Percentiles rank a stretch among this genome's conserved stretches.
Evolutionary conservation across 2,888 invertebrate genomes (phyloP).

Genomic region (Cosmopolites sordidus): DNA sequence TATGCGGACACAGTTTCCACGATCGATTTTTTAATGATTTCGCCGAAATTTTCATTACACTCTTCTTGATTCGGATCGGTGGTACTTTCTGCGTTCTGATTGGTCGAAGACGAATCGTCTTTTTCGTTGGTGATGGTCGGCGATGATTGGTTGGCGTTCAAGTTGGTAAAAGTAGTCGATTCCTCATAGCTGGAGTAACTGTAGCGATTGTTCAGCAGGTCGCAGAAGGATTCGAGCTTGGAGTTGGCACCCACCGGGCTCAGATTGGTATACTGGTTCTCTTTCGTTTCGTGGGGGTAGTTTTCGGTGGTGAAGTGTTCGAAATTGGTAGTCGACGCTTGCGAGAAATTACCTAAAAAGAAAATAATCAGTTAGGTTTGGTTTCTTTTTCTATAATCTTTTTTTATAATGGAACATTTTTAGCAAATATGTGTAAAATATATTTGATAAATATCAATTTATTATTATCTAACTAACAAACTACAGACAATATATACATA

Average conservation of each 20-base stretch:
- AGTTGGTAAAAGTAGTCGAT: conserved; percentile 18
- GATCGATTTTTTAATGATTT: conserved; percentile 89
- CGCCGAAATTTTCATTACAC: conserved; percentile 77
- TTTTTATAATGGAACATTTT: no score
- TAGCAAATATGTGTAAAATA: no score
- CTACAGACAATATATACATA: no score
- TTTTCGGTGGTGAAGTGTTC: conserved; percentile 21
- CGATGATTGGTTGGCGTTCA: conserved; percentile 5
- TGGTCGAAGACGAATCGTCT: conserved; percentile 37
- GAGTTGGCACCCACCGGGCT: conserved; percentile 63
- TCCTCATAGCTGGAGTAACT: conserved; percentile 53
- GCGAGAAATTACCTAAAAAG: conserved; percentile 44
- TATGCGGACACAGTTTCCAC: conserved; percentile 65
- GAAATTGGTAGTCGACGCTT: conserved; percentile 48
- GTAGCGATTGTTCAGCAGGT: conserved; percentile 57
- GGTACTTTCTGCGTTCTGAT: conserved; percentile 32
- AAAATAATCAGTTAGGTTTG: no score
- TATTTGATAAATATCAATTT: no score
- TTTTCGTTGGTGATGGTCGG: conserved; percentile 15
- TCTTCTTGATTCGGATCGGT: conserved; percentile 33
- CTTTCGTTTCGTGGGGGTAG: conserved; percentile 40
- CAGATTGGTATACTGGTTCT: conserved; percentile 63
- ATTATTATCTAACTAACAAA: no score
- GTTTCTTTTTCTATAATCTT: no score
- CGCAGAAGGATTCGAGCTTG: conserved; percentile 63